phyloP scores from a whole-genome alignment of 2,888 invertebrate genomes.

The Dorcus hopei region DNA sequence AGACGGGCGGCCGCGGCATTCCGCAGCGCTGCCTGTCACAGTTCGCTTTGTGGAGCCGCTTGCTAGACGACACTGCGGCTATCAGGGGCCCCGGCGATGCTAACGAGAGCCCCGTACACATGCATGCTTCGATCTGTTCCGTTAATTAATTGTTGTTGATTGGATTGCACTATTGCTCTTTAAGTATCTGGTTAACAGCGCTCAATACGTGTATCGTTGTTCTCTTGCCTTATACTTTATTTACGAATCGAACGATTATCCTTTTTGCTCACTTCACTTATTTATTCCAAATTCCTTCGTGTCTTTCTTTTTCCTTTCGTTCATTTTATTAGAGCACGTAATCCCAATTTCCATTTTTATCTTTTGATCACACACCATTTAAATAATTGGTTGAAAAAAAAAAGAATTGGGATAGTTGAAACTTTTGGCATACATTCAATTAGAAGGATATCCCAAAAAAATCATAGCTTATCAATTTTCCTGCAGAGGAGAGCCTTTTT shows the following conservation, averaged over 20 bases:
- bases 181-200: constrained; percentile 33
- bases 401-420: no score
- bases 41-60: constrained; percentile 40
- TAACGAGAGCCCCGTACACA: constrained; percentile 25
- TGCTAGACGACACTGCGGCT: constrained; percentile 17
- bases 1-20: constrained; percentile 43
- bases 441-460: no score
- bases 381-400: no score
- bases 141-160: constrained; percentile 37
- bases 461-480: no score
- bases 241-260: neutral
- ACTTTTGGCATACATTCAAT: no score
- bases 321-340: no score
- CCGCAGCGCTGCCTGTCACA: constrained; percentile 42
- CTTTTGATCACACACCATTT: no score
- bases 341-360: no score
- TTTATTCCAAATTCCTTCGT: no score
- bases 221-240: constrained; percentile 4
- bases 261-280: no score
- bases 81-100: constrained; percentile 22
- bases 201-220: constrained; percentile 15
- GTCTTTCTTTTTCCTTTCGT: no score
- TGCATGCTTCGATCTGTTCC: constrained; percentile 25
- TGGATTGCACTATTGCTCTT: constrained; percentile 34
- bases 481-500: no score